Base-by-base conservation (phyloP, 2,888 invertebrate genomes). In the Cheilosia vulpina region DNA sequence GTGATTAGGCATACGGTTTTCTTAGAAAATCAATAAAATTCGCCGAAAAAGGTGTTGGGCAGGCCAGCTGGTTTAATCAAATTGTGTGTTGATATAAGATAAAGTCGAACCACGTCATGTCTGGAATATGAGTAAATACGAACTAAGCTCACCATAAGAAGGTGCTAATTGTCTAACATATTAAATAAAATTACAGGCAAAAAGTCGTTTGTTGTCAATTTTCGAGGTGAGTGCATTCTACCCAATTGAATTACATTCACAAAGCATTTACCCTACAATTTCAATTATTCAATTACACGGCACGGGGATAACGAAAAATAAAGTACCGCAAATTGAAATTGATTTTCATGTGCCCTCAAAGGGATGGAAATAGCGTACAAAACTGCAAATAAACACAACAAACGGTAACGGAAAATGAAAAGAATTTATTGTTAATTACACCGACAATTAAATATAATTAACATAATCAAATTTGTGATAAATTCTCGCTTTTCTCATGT, bases 401-500 rank as follows among this genome's bases (percentile, higher is more conserved):
- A 72, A 66, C 65, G 66, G 4, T 68, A 21, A 7, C n/a, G 34
- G 4, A 19, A 7, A 75, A 43, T 41, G 68, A 11, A 15, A 17
- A 21, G 63, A 65, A 60, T 77, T 60, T 72, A 77, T 60, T 72
- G 77, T 58, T 77, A 71, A 77, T 82, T 72, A 82, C 71, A 66
- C 38, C 66, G 43, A 55, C 77, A 82, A 77, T 82, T 82, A 77
- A 72, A 77, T 77, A 50, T 77, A 82, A 82, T 82, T 77, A 82
- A 77, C 82, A 82, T 77, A 82, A 82, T 71, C 77, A 82, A 82
- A 82, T 82, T 82, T 66, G 69, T 66, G 66, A 82, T 81, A 76
- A 76, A 81, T 76, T 75, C 19, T 52, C 11, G 34, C 15, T 45
- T 57, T 75, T 63, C 50, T 47, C 76, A 65, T 81, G 57, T 65